Base-by-base conservation (phyloP, 1,140 invertebrate species). In the Fopius arisanus region DNA sequence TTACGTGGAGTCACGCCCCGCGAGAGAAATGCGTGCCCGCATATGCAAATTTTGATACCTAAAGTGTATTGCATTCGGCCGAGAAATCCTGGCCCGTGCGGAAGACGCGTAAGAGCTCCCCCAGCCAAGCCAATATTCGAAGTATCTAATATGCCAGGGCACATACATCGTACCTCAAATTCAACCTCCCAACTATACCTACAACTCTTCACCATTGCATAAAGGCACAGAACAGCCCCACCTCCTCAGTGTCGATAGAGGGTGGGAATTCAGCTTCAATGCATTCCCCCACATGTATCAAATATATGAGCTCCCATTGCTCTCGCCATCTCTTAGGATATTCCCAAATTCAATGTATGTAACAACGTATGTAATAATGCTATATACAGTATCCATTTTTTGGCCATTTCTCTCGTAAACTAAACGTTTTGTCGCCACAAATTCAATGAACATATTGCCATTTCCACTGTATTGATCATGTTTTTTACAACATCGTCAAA, bases 91-190 rank as follows among this genome's bases (percentile, higher is more conserved):
- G 14, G 1, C 23, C n/a, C 59, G 23, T 63, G 14, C 59, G 28
- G 28, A 29, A 63, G 59, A 63, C 28, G 59, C 59, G 14, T n/a
- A 29, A 63, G 48, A n/a, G 33, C 10, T 33, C 19, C 16, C n/a
- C 33, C 68, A 33, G 69, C 14, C n/a, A 66, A 78, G 77, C 80
- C 78, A 83, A 86, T 86, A 86, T 83, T 81, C 79, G 66, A 83
- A 82, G 78, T 82, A 82, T 80, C 78, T 82, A 82, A 83, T 84
- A 84, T 81, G 77, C 78, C 26, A 29, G 9, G 26, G 59, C 59
- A 63, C 28, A 63, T 63, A 63, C 59, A 63, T 63, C 59, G 28
- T 9, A 76, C 51, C 29, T 19, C 41, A 67, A 40, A 41, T 12
- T 43, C 28, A 10, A 26, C 66, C 26, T 12, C 41, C 3, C 59